These are phyloP conservation scores for Thecophora atra DNA, from an alignment of 2,888 invertebrate genomes.

Conservation along the genomic window DNA sequence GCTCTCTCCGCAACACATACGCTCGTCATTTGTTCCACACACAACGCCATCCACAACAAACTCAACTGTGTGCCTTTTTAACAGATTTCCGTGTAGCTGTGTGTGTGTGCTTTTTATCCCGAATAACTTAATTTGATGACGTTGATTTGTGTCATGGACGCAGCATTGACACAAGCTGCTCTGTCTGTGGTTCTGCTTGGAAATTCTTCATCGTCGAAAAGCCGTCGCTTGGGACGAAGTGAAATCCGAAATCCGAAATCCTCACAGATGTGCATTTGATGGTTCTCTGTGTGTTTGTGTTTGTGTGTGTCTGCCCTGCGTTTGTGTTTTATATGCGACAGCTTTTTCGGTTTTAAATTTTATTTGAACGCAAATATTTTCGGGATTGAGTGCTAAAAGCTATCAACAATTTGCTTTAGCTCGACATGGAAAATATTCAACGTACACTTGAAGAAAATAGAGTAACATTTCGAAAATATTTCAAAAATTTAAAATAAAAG, in stretches of 20 bases:
- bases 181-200: slow-evolving; percentile 36
- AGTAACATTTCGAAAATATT: no score
- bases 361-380: slow-evolving; percentile 34
- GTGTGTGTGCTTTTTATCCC: slow-evolving; percentile 15
- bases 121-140: slow-evolving; percentile 56
- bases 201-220: slow-evolving; percentile 9
- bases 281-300: slow-evolving; percentile 25
- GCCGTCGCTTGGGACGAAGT: not conserved
- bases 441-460: no score
- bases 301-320: slow-evolving; percentile 20
- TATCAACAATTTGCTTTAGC: slow-evolving; percentile 32
- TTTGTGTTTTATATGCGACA: slow-evolving; percentile 6
- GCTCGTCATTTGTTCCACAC: not conserved
- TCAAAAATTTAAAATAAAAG: no score
- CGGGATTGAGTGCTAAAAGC: slow-evolving; percentile 15
- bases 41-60: slow-evolving; percentile 42
- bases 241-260: slow-evolving; percentile 28
- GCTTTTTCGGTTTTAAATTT: slow-evolving; percentile 29
- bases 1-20: not conserved
- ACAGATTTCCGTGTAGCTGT: slow-evolving; percentile 44
- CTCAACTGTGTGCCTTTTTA: slow-evolving; percentile 48
- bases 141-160: slow-evolving; percentile 54
- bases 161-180: slow-evolving; percentile 38
- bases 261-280: slow-evolving; percentile 40
- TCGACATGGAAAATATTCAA: not conserved